Evolutionary conservation across 2,797 vertebrate species (phyloP).

Genomic region (Ibycter americanus): DNA sequence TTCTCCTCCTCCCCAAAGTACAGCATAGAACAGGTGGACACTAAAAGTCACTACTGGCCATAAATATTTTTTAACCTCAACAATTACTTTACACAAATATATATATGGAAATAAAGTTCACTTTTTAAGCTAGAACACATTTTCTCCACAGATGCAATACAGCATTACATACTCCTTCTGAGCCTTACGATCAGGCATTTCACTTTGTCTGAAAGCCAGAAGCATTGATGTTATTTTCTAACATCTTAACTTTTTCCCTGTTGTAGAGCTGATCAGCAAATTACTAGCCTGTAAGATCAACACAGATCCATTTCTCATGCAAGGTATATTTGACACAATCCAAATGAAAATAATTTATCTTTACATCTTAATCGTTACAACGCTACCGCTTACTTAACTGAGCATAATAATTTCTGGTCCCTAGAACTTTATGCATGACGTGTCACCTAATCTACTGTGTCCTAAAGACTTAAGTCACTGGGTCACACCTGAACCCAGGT

Average conservation of each 20-base stretch:
- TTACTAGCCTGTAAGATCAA: neutral
- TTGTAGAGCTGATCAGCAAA: neutral
- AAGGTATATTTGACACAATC: neutral
- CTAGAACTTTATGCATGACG: fast-evolving
- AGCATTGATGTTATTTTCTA: neutral
- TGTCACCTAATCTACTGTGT: neutral
- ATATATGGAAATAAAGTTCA: neutral
- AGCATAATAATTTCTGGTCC: neutral
- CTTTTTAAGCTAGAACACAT: neutral
- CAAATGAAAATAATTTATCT: neutral
- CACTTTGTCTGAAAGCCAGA: neutral
- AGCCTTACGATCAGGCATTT: neutral
- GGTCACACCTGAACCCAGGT: constrained; percentile 25
- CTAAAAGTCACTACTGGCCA: neutral
- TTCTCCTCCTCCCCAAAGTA: neutral
- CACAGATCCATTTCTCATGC: neutral
- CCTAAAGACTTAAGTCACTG: neutral
- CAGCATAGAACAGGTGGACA: neutral
- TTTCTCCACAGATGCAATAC: neutral
- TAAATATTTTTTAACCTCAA: neutral
- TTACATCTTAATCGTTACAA: neutral
- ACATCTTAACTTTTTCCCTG: neutral
- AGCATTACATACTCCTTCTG: neutral
- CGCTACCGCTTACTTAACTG: neutral
- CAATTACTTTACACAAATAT: neutral